A percentile compares a stretch with the other conserved stretches of the same genome.
These are phyloP conservation scores for Aulostomus chinensis DNA, from an alignment of 2,797 vertebrate genomes.

Conservation along the genomic window DNA sequence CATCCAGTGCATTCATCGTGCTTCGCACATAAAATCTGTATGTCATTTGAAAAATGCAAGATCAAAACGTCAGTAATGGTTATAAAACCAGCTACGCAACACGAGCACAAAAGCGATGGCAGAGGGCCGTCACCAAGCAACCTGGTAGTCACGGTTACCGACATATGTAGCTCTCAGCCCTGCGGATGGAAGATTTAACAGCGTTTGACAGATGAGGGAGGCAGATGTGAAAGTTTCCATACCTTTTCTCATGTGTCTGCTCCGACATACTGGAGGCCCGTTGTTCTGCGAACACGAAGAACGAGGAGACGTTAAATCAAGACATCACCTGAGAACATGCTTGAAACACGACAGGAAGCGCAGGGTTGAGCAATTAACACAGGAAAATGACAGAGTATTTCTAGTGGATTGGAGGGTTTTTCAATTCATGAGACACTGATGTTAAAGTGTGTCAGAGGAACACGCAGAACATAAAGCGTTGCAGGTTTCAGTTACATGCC, in stretches of 20 bases:
- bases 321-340: neutral
- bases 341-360: neutral
- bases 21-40: too few relatives aligned
- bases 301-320: neutral
- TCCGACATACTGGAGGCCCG: constrained; percentile 54
- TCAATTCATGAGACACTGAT: too few relatives aligned
- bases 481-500: too few relatives aligned
- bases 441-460: too few relatives aligned
- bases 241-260: constrained; percentile 74
- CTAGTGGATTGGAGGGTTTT: too few relatives aligned
- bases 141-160: constrained; percentile 31
- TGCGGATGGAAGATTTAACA: too few relatives aligned
- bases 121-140: constrained; percentile 39
- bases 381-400: too few relatives aligned
- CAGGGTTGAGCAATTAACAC: too few relatives aligned
- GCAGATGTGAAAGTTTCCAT: constrained; percentile 10
- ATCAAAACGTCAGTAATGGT: too few relatives aligned
- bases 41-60: too few relatives aligned
- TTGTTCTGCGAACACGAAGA: constrained; percentile 63
- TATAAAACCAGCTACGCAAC: neutral
- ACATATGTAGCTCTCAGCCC: constrained; percentile 9
- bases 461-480: too few relatives aligned
- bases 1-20: too few relatives aligned
- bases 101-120: constrained; percentile 32
- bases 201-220: neutral